These are phyloP conservation scores for Papilio polyxenes DNA, from an alignment of 1,140 invertebrate genomes.

Conservation along the genomic window DNA sequence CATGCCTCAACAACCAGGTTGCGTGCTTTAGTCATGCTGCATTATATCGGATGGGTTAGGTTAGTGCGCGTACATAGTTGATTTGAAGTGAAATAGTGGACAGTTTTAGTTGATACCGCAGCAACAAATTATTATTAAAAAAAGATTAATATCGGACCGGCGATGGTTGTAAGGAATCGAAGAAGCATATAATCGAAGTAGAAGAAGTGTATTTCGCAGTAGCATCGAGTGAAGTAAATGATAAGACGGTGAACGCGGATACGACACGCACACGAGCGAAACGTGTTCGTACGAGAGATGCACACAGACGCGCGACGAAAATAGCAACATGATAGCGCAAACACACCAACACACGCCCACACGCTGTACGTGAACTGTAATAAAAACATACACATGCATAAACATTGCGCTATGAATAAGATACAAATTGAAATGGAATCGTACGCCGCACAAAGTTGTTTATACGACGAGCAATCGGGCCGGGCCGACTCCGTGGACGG, in stretches of 20 bases:
- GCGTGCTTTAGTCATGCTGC: neutral
- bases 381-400: constrained; percentile 75
- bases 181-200: neutral
- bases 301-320: constrained; percentile 61
- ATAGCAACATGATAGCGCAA: constrained; percentile 76
- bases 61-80: neutral
- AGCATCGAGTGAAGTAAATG: constrained; percentile 65
- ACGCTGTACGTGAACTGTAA: constrained; percentile 74
- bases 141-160: neutral
- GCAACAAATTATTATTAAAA: neutral
- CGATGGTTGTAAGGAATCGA: neutral
- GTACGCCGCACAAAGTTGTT: constrained; percentile 49
- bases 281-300: constrained; percentile 45
- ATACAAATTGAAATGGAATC: constrained; percentile 69
- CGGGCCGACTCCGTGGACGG: constrained; percentile 40
- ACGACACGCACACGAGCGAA: constrained; percentile 59
- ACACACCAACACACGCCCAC: constrained; percentile 78
- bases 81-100: constrained; percentile 10
- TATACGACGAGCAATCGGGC: constrained; percentile 43
- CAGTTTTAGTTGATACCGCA: constrained; percentile 25
- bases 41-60: neutral
- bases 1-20: neutral
- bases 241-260: constrained; percentile 74
- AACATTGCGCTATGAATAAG: constrained; percentile 70
- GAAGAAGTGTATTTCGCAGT: constrained; percentile 61